phyloP scores from a whole-genome alignment of 2,888 invertebrate genomes.

The Clitarchus hookeri region DNA sequence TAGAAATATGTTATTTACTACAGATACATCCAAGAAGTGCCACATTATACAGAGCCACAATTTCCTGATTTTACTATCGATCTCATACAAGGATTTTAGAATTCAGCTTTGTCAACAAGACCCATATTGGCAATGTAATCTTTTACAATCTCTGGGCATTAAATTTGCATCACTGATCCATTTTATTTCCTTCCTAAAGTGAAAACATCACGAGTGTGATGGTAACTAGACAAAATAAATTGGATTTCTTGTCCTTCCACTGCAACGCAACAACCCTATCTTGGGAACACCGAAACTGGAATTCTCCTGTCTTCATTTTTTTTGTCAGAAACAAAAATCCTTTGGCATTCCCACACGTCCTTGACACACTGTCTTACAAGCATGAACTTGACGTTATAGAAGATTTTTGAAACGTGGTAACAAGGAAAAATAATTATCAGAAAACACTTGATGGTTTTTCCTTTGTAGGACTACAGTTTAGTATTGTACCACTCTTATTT shows the following conservation, averaged over 20 bases:
- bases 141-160: conserved; percentile 45
- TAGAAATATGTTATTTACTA: conserved; percentile 39
- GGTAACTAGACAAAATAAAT: conserved; percentile 47
- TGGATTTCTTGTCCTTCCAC: conserved; percentile 47
- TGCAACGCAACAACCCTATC: conserved; percentile 43
- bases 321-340: conserved; percentile 15
- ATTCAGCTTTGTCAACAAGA: conserved; percentile 49
- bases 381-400: not conserved
- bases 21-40: conserved; percentile 46
- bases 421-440: not conserved
- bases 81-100: conserved; percentile 47
- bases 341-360: conserved; percentile 18
- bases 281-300: conserved; percentile 16
- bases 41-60: conserved; percentile 49
- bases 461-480: conserved; percentile 42
- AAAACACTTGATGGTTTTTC: conserved; percentile 43
- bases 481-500: conserved; percentile 45
- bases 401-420: not conserved
- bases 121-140: conserved; percentile 49
- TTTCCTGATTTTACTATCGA: conserved; percentile 48
- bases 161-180: conserved; percentile 42
- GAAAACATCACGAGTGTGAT: conserved; percentile 42
- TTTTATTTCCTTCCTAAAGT: conserved; percentile 42
- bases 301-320: conserved; percentile 18
- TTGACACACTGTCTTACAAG: not conserved